These are phyloP conservation scores for Cataglyphis altisquamis DNA, from an alignment of 2,888 invertebrate genomes.

Conservation along the genomic window DNA sequence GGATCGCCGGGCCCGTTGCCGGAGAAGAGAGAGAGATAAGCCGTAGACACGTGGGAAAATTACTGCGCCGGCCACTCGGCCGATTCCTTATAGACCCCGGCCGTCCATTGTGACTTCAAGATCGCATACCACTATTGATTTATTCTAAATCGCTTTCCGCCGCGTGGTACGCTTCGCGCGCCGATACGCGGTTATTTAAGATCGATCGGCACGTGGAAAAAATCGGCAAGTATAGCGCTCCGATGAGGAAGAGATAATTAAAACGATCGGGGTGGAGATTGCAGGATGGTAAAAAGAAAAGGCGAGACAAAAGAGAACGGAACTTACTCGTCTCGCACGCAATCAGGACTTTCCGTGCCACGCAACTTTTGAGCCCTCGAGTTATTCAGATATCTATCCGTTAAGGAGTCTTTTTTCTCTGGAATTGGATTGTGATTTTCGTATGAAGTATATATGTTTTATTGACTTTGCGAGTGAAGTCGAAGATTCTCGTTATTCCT, in stretches of 20 bases:
- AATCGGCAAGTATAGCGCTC: conserved; percentile 46
- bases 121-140: conserved; percentile 75
- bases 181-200: conserved; percentile 48
- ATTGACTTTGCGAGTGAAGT: background rate
- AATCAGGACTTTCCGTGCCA: conserved; percentile 7
- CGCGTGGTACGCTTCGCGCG: conserved; percentile 59
- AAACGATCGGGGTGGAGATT: conserved; percentile 29
- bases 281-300: conserved; percentile 2
- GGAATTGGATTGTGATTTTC: background rate
- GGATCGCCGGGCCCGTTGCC: conserved; percentile 52
- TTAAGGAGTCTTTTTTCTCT: background rate
- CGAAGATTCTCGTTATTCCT: background rate
- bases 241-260: conserved; percentile 48
- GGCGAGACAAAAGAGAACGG: background rate
- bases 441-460: background rate
- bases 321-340: background rate
- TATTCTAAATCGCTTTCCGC: conserved; percentile 63
- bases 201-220: conserved; percentile 44
- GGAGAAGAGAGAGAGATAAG: conserved; percentile 66
- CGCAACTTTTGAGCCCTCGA: conserved; percentile 24
- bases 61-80: conserved; percentile 63
- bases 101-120: conserved; percentile 72
- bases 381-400: conserved; percentile 20
- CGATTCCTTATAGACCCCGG: conserved; percentile 71
- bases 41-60: conserved; percentile 75